phyloP scores from a whole-genome alignment of 2,113 vertebrate genomes.

The Epinephelus fuscoguttatus region DNA sequence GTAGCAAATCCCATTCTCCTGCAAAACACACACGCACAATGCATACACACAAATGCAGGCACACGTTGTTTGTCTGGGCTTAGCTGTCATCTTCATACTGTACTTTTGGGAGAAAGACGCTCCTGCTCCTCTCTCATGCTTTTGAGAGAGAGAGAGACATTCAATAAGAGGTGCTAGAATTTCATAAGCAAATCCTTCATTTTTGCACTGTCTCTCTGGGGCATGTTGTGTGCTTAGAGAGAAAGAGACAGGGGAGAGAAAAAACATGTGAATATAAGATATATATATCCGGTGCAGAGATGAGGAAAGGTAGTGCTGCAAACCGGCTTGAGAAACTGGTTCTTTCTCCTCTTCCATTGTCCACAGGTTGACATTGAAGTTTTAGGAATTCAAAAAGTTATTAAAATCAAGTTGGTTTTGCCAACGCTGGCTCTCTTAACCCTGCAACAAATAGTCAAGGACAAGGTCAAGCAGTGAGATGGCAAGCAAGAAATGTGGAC shows the following conservation, averaged over 20 bases:
- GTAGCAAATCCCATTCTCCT: constrained; percentile 76
- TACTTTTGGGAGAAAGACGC: constrained; percentile 62
- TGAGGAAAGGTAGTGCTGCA: constrained; percentile 24
- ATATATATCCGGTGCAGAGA: constrained; percentile 33
- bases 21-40: constrained; percentile 53
- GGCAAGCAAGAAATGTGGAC: not conserved
- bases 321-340: constrained; percentile 6
- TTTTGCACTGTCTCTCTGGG: constrained; percentile 50
- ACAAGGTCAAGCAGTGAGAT: constrained; percentile 5
- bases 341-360: constrained; percentile 5
- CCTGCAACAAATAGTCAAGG: constrained; percentile 10
- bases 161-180: constrained; percentile 67
- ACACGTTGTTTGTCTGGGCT: constrained; percentile 65
- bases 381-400: not conserved
- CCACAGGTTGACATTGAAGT: constrained; percentile 10
- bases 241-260: constrained; percentile 23
- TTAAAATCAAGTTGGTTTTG: not conserved
- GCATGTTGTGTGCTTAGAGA: constrained; percentile 45
- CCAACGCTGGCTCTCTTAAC: constrained; percentile 12
- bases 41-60: constrained; percentile 29
- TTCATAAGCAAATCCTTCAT: constrained; percentile 71
- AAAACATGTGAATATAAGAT: constrained; percentile 49
- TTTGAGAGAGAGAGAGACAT: constrained; percentile 50
- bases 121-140: constrained; percentile 20
- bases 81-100: constrained; percentile 69